phyloP scores from a whole-genome alignment of 2,113 vertebrate species.

The Zosterops borbonicus region DNA sequence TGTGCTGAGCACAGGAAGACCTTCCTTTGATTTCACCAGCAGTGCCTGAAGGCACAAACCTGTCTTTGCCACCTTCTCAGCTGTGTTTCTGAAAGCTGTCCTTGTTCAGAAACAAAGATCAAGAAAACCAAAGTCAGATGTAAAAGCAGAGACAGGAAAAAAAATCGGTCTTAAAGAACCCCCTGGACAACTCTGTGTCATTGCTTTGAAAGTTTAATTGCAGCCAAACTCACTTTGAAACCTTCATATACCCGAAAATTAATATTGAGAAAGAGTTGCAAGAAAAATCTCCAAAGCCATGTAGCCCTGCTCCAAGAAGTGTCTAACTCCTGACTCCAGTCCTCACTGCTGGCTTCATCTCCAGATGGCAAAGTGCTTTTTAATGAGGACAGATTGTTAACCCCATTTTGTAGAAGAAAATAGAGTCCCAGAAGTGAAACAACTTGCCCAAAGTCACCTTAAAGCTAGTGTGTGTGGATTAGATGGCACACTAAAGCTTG shows the following conservation, averaged over 20 bases:
- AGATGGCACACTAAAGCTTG: background rate
- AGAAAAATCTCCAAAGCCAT: background rate
- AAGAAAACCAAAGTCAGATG: background rate
- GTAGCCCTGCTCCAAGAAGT: background rate
- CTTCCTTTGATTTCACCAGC: slow-evolving; percentile 1
- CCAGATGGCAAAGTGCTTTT: background rate
- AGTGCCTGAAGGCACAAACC: background rate
- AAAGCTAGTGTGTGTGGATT: background rate
- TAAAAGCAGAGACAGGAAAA: background rate
- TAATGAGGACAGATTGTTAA: background rate
- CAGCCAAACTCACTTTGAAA: background rate
- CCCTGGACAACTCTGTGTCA: background rate
- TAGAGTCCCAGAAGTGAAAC: background rate
- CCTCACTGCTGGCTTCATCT: background rate
- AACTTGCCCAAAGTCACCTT: background rate
- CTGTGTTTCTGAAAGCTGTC: background rate
- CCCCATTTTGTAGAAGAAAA: background rate
- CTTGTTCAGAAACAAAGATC: background rate
- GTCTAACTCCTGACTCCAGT: background rate
- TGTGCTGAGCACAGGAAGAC: background rate
- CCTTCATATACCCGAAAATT: background rate
- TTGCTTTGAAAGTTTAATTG: background rate
- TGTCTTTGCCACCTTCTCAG: background rate
- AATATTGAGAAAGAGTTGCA: background rate
- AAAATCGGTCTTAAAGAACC: background rate